Evolutionary conservation across 1,140 invertebrate species (phyloP).

Genomic region (Diabrotica virgifera): DNA sequence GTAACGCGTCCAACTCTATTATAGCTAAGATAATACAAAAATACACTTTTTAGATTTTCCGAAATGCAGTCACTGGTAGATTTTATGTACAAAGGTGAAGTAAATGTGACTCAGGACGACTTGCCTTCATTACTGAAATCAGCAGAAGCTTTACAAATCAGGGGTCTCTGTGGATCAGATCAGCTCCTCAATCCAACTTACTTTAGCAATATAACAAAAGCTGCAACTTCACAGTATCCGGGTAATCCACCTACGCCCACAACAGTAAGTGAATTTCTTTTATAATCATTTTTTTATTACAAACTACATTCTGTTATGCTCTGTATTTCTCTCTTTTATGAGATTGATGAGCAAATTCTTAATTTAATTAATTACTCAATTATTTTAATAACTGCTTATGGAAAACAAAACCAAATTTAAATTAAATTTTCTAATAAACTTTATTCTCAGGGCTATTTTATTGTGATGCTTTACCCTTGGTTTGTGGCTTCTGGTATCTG

Average conservation of each 20-base stretch:
- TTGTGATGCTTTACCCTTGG: too few species aligned
- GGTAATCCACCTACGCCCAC: neutral
- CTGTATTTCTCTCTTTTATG: too few species aligned
- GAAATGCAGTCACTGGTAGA: conserved; percentile 80
- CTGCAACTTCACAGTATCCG: conserved; percentile 5
- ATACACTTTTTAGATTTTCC: conserved; percentile 53
- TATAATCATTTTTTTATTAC: too few species aligned
- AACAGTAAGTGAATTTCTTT: neutral
- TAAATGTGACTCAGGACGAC: conserved; percentile 80
- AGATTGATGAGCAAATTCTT: too few species aligned
- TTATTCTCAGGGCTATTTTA: too few species aligned
- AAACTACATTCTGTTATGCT: too few species aligned
- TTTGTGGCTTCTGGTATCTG: too few species aligned
- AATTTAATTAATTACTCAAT: too few species aligned
- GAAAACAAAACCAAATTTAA: too few species aligned
- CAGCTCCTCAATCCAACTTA: conserved; percentile 42
- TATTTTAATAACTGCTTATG: too few species aligned
- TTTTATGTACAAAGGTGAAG: conserved; percentile 86
- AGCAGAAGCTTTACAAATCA: conserved; percentile 77
- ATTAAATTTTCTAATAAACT: too few species aligned
- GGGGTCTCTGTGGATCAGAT: conserved; percentile 55
- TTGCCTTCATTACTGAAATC: conserved; percentile 74
- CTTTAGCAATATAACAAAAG: conserved; percentile 33
- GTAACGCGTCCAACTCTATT: too few species aligned
- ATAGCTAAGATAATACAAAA: neutral